Percentiles rank a stretch among this genome's conserved stretches.
Conservation (phyloP, 1,140 invertebrate species). For the Aradophagus sp. region DNA sequence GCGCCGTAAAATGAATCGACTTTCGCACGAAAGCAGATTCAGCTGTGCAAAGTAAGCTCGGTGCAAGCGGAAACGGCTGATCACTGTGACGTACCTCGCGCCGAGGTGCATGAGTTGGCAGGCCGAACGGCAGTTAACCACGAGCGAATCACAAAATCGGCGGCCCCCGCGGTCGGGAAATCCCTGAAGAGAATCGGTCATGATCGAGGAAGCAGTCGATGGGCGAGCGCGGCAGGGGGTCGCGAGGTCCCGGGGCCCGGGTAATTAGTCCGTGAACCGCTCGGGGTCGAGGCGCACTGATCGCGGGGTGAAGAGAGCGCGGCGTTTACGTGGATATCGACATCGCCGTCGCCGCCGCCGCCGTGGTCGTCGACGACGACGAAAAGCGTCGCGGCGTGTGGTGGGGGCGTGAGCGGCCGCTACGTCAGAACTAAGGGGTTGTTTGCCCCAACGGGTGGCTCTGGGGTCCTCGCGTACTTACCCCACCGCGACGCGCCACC, state of each 20-base stretch:
- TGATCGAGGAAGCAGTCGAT: too few species aligned
- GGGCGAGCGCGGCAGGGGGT: neutral
- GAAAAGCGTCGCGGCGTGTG: slow-evolving; percentile 68
- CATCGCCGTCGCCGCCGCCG: slow-evolving; percentile 54
- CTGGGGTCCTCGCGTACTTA: slow-evolving; percentile 60
- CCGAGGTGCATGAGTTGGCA: too few species aligned
- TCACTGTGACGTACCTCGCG: too few species aligned
- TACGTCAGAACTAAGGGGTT: slow-evolving; percentile 74
- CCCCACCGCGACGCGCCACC: slow-evolving; percentile 56
- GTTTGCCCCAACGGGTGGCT: slow-evolving; percentile 70
- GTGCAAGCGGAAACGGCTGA: too few species aligned
- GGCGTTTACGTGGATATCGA: slow-evolving; percentile 63
- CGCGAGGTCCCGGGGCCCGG: too few species aligned
- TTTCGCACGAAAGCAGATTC: too few species aligned
- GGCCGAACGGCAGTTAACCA: too few species aligned
- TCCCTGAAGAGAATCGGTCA: too few species aligned
- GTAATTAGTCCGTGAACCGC: slow-evolving; percentile 29
- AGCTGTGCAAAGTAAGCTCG: too few species aligned
- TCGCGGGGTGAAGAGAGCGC: slow-evolving; percentile 44
- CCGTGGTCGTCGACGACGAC: slow-evolving; percentile 59
- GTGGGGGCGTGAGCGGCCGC: slow-evolving; percentile 73
- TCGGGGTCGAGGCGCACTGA: slow-evolving; percentile 19
- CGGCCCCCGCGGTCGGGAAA: too few species aligned
- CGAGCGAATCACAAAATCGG: too few species aligned
- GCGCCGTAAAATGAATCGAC: too few species aligned